Conservation (phyloP, 2,113 vertebrate genomes). For the Lagopus muta region DNA sequence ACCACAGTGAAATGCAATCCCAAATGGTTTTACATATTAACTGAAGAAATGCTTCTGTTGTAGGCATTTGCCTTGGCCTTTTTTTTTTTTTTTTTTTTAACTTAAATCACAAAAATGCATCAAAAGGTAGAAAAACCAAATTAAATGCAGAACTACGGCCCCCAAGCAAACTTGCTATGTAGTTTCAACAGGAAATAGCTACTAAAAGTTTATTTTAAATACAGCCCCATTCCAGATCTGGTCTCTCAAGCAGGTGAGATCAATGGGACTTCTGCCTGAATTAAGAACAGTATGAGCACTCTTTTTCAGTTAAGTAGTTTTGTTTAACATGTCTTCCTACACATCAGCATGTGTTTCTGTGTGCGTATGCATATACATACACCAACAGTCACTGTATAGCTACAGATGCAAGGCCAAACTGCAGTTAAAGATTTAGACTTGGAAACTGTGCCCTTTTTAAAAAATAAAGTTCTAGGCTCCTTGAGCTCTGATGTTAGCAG, state of each 20-base stretch:
- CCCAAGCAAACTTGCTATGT: background rate
- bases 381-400: slow-evolving; percentile 23
- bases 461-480: slow-evolving; percentile 36
- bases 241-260: slow-evolving; percentile 3
- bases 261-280: background rate
- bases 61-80: background rate
- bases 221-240: background rate
- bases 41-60: slow-evolving; percentile 17
- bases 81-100: background rate
- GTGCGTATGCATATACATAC: background rate
- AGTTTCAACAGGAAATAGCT: slow-evolving; percentile 8
- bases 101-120: background rate
- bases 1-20: slow-evolving; percentile 2
- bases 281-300: background rate
- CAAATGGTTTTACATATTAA: slow-evolving; percentile 16
- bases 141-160: background rate
- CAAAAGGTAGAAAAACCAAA: background rate
- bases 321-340: background rate
- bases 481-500: slow-evolving; percentile 57
- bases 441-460: slow-evolving; percentile 12
- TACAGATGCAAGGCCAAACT: slow-evolving; percentile 37
- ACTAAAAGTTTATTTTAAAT: background rate
- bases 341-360: slow-evolving; percentile 29
- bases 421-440: slow-evolving; percentile 9
- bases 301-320: background rate